phyloP scores from a whole-genome alignment of 2,888 invertebrate genomes.

The Tholera decimalis region DNA sequence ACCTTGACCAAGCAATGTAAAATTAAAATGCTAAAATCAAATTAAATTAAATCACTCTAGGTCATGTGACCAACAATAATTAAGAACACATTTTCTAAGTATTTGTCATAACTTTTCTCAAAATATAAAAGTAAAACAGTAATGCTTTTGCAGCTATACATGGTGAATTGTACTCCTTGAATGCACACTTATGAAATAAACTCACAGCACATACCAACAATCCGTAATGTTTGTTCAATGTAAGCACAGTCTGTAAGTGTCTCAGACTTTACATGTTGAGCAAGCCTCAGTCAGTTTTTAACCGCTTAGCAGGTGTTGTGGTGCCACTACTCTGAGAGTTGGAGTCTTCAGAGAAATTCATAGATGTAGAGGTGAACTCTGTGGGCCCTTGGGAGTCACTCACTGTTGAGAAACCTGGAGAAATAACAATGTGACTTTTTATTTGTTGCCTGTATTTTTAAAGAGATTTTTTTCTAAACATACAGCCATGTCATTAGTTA shows the following conservation, averaged over 20 bases:
- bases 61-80: conserved; percentile 37
- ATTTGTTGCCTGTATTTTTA: neutral
- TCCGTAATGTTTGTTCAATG: conserved; percentile 49
- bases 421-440: neutral
- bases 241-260: conserved; percentile 56
- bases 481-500: neutral
- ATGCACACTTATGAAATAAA: conserved; percentile 55
- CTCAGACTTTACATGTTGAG: conserved; percentile 49
- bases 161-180: conserved; percentile 42
- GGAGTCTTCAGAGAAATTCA: conserved; percentile 97
- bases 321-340: conserved; percentile 97
- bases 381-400: conserved; percentile 97
- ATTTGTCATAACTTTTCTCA: conserved; percentile 35
- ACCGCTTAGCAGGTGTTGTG: conserved; percentile 93
- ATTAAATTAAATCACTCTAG: conserved; percentile 53
- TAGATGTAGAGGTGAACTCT: conserved; percentile 96
- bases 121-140: conserved; percentile 45
- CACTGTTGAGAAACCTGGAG: conserved; percentile 96
- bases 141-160: conserved; percentile 41
- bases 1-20: conserved; percentile 39
- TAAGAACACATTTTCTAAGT: conserved; percentile 47
- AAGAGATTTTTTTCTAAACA: neutral
- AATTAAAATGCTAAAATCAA: conserved; percentile 41
- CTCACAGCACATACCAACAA: conserved; percentile 58
- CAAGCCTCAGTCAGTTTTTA: conserved; percentile 94